These are phyloP conservation scores for Alitta virens DNA, from an alignment of 2,888 invertebrate species.

Conservation along the genomic window DNA sequence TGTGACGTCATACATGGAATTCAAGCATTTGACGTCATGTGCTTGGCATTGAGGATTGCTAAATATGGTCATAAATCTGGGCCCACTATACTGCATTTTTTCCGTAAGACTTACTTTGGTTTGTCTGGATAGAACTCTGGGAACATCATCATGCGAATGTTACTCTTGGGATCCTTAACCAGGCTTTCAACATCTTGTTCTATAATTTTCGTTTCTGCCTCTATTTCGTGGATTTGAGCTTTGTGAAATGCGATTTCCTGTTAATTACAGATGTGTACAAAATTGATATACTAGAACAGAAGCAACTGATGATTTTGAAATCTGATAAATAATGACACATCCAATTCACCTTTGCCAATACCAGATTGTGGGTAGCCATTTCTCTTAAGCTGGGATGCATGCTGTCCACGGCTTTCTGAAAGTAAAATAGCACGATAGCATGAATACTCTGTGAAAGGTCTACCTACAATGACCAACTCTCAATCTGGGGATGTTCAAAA, in stretches of 20 bases:
- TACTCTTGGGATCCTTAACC: conserved; percentile 38
- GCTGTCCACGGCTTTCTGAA: conserved; percentile 38
- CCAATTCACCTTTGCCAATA: conserved; percentile 51
- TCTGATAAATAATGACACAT: neutral
- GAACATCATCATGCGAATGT: conserved; percentile 49
- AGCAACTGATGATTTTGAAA: too few relatives aligned
- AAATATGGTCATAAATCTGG: too few relatives aligned
- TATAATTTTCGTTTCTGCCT: conserved; percentile 33
- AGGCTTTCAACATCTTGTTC: conserved; percentile 36
- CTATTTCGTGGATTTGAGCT: conserved; percentile 40
- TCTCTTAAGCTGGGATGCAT: conserved; percentile 53
- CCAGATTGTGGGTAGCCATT: conserved; percentile 52
- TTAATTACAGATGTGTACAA: neutral
- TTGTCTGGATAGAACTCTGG: conserved; percentile 48
- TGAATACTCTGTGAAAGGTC: too few relatives aligned
- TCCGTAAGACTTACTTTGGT: conserved; percentile 50
- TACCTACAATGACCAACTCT: too few relatives aligned
- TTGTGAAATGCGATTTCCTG: conserved; percentile 51
- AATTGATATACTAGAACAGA: too few relatives aligned
- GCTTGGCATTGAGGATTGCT: too few relatives aligned
- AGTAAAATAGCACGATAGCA: too few relatives aligned
- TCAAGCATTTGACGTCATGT: too few relatives aligned
- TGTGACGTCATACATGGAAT: too few relatives aligned
- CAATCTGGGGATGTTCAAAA: too few relatives aligned
- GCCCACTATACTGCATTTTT: too few relatives aligned